These are phyloP conservation scores for Hippopotamus amphibius DNA, from an alignment of 2,113 vertebrate species.

Conservation along the genomic window DNA sequence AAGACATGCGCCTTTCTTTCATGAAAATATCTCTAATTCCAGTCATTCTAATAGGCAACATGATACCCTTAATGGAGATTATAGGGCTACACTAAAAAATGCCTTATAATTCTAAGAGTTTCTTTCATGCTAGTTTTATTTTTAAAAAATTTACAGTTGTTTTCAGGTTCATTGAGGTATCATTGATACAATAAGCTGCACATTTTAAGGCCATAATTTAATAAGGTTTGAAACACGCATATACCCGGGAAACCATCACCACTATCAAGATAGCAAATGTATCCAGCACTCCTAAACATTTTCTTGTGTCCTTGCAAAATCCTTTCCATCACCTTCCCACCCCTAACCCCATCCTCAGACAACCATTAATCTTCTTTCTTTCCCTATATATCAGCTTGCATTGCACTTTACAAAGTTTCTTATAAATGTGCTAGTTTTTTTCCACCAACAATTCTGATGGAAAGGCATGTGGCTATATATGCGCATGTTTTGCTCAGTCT, in stretches of 20 bases:
- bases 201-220: not conserved
- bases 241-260: not conserved
- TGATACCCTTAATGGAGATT: not conserved
- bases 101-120: not conserved
- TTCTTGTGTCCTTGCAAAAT: not conserved
- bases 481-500: slow-evolving; percentile 81
- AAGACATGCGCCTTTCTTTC: not conserved
- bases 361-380: not conserved
- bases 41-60: not conserved
- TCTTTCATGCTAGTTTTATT: not conserved
- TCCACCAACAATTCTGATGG: slow-evolving; percentile 90
- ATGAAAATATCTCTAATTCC: slow-evolving; percentile 4
- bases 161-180: slow-evolving; percentile 10
- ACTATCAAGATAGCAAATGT: slow-evolving; percentile 37
- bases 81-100: not conserved
- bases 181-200: slow-evolving; percentile 2
- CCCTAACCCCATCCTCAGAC: not conserved
- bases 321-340: not conserved
- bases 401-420: not conserved
- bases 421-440: slow-evolving; percentile 72
- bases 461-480: slow-evolving; percentile 86
- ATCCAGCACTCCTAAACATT: not conserved
- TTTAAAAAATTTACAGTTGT: not conserved
- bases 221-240: not conserved
- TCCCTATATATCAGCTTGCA: not conserved